Evolutionary conservation across 2,113 vertebrate species (phyloP).

Genomic region (Chaetodon auriga): DNA sequence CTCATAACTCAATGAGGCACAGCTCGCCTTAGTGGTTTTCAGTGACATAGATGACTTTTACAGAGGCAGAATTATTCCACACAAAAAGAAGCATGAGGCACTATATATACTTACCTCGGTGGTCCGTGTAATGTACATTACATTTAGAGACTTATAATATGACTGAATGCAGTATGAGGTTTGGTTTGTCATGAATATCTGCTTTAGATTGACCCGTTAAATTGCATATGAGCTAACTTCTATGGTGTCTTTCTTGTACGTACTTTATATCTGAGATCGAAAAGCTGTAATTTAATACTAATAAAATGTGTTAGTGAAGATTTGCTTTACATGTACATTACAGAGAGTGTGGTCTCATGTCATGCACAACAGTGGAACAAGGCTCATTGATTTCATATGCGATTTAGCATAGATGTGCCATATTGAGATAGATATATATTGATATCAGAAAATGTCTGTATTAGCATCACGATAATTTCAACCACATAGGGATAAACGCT

Average conservation of each 20-base stretch:
- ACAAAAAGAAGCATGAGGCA: slow-evolving; percentile 36
- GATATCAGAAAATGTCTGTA: neutral
- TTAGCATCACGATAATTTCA: neutral
- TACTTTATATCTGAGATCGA: neutral
- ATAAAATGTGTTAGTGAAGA: neutral
- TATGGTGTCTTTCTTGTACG: neutral
- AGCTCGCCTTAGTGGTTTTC: slow-evolving; percentile 59
- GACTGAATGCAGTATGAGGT: slow-evolving; percentile 27
- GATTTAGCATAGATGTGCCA: neutral
- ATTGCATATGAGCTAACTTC: slow-evolving; percentile 16
- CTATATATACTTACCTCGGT: slow-evolving; percentile 57
- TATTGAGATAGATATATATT: neutral
- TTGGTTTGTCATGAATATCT: slow-evolving; percentile 27
- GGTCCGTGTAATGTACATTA: slow-evolving; percentile 63
- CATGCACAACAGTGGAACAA: neutral
- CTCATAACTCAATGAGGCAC: slow-evolving; percentile 60
- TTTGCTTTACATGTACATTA: neutral
- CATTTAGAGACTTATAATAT: slow-evolving; percentile 44
- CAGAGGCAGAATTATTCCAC: slow-evolving; percentile 66
- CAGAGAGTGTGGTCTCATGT: neutral
- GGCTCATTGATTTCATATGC: neutral
- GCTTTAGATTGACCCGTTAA: slow-evolving; percentile 29
- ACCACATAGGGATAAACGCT: neutral
- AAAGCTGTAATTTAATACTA: slow-evolving; percentile 1
- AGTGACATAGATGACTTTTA: slow-evolving; percentile 77